phyloP scores from a whole-genome alignment of 2,113 vertebrate genomes.

The Turnix velox region DNA sequence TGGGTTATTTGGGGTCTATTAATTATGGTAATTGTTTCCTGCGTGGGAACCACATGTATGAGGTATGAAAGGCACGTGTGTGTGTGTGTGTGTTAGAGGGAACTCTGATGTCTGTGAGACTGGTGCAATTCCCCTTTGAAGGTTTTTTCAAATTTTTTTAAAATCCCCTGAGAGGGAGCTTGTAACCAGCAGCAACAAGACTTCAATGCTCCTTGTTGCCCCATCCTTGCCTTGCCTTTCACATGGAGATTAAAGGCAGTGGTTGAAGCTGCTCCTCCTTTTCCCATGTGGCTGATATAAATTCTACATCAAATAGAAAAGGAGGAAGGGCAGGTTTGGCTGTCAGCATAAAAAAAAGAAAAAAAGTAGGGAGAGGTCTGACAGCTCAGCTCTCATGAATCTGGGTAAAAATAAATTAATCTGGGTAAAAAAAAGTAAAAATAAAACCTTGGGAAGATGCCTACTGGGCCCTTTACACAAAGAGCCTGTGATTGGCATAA shows the following conservation, averaged over 20 bases:
- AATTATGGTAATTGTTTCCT: conserved; percentile 70
- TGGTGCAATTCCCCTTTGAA: conserved; percentile 53
- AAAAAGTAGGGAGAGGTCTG: conserved; percentile 44
- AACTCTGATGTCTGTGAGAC: not conserved
- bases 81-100: not conserved
- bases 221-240: conserved; percentile 41
- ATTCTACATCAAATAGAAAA: conserved; percentile 65
- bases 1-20: conserved; percentile 56
- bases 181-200: conserved; percentile 55
- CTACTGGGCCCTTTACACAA: not conserved
- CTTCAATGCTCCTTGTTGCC: conserved; percentile 49
- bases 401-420: no score
- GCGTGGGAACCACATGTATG: conserved; percentile 51
- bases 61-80: conserved; percentile 33
- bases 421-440: not conserved
- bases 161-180: conserved; percentile 32
- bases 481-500: not conserved
- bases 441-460: not conserved
- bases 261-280: conserved; percentile 53
- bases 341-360: conserved; percentile 45
- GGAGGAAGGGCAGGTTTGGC: conserved; percentile 48
- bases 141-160: conserved; percentile 31
- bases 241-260: conserved; percentile 61
- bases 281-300: conserved; percentile 59
- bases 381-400: conserved; percentile 36